These are phyloP conservation scores for Leptothorax acervorum DNA, from an alignment of 2,888 invertebrate genomes.

Conservation along the genomic window DNA sequence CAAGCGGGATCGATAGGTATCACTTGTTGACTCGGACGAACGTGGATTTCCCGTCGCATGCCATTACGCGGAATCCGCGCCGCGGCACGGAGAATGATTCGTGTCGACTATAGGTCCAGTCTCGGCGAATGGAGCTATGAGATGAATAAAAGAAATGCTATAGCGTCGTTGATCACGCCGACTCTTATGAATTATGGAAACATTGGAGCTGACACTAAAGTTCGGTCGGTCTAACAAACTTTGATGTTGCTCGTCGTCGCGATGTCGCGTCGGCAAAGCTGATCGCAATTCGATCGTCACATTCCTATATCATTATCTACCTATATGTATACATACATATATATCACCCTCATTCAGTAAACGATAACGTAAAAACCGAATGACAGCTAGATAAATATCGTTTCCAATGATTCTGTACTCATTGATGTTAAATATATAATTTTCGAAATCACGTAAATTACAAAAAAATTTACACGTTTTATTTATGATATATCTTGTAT, in stretches of 20 bases:
- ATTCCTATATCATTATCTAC: constrained; percentile 6
- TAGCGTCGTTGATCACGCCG: neutral
- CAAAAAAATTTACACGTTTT: neutral
- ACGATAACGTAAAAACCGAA: neutral
- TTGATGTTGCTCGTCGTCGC: constrained; percentile 44
- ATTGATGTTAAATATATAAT: neutral
- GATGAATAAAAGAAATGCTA: constrained; percentile 72
- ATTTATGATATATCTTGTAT: too few species aligned
- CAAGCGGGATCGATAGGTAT: constrained; percentile 65
- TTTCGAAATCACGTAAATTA: neutral
- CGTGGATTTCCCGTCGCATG: constrained; percentile 48
- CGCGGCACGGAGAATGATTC: constrained; percentile 55
- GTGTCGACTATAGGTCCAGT: constrained; percentile 61
- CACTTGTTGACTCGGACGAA: constrained; percentile 72
- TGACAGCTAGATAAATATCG: neutral
- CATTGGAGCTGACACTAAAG: constrained; percentile 4
- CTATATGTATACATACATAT: neutral
- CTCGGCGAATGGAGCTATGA: constrained; percentile 63
- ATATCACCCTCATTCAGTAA: neutral
- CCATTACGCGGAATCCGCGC: constrained; percentile 56
- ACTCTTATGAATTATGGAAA: constrained; percentile 71
- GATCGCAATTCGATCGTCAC: constrained; percentile 44
- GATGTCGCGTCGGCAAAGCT: neutral
- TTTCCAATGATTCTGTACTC: neutral
- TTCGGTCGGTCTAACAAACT: constrained; percentile 59